Evolutionary conservation across 2,888 invertebrate genomes (phyloP).

Genomic region (Autographa pulchrina): DNA sequence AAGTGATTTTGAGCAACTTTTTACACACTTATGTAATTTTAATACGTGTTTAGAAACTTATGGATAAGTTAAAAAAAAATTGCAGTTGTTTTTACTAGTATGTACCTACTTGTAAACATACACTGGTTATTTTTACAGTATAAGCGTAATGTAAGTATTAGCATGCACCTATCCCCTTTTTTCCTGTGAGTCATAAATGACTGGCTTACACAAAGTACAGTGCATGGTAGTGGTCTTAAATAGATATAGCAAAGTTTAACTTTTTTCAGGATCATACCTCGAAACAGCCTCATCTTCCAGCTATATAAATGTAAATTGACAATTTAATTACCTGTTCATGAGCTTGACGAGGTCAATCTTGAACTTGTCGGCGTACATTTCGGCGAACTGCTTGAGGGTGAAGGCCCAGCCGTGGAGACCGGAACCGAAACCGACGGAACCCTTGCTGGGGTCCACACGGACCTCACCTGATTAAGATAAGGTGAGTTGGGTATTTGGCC

Average conservation of each 20-base stretch:
- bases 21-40: too few species aligned
- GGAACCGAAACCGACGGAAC: conserved; percentile 99
- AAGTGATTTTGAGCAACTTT: not conserved
- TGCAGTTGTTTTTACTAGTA: too few species aligned
- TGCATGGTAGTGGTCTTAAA: too few species aligned
- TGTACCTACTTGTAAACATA: not conserved
- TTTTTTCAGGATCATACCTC: too few species aligned
- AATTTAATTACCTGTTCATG: conserved; percentile 93
- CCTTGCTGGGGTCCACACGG: conserved; percentile 98
- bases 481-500: conserved; percentile 15
- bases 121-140: not conserved
- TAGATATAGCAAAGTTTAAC: too few species aligned
- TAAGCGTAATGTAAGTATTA: not conserved
- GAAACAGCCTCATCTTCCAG: too few species aligned
- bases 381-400: conserved; percentile 99
- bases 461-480: conserved; percentile 92
- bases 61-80: too few species aligned
- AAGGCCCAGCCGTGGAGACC: conserved; percentile 99
- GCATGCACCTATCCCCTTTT: not conserved
- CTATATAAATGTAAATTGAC: not conserved
- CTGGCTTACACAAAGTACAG: too few species aligned
- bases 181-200: too few species aligned
- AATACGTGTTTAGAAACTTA: not conserved
- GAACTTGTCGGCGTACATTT: conserved; percentile 99
- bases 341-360: conserved; percentile 98